Conservation (phyloP, 2,888 invertebrate species). For the Xestoiulus laeticollis region DNA sequence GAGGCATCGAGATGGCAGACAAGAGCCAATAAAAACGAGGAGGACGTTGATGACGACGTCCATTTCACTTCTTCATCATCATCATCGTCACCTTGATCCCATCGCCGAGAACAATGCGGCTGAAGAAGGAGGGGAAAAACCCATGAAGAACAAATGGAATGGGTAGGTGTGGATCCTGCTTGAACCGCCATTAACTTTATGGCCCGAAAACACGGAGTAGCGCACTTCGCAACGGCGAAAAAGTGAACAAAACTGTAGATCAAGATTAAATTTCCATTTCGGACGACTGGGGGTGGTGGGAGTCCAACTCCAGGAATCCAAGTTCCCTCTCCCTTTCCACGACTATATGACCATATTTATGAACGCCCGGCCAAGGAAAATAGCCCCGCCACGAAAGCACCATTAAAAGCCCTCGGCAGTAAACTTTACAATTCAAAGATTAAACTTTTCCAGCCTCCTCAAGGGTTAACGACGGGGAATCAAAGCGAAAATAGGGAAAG, state of each 20-base stretch:
- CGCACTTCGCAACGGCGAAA: slow-evolving; percentile 22
- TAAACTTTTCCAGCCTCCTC: slow-evolving; percentile 25
- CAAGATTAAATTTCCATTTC: slow-evolving; percentile 41
- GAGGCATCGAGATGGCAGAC: not conserved
- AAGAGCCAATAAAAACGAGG: slow-evolving; percentile 19
- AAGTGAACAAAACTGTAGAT: slow-evolving; percentile 38
- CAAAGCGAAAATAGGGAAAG: not conserved
- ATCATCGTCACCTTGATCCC: slow-evolving; percentile 32
- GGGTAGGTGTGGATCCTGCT: slow-evolving; percentile 27
- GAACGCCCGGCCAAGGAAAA: slow-evolving; percentile 3
- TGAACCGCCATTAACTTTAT: slow-evolving; percentile 34
- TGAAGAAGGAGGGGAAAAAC: slow-evolving; percentile 10
- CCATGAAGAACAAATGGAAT: slow-evolving; percentile 38
- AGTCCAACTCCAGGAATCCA: not conserved
- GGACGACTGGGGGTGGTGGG: slow-evolving; percentile 17
- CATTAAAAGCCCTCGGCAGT: slow-evolving; percentile 36
- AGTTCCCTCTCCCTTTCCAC: not conserved
- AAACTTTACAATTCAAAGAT: slow-evolving; percentile 41
- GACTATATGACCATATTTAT: slow-evolving; percentile 30
- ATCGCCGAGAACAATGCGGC: not conserved
- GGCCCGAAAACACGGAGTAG: slow-evolving; percentile 19
- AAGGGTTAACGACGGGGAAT: slow-evolving; percentile 35
- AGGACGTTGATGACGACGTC: slow-evolving; percentile 6
- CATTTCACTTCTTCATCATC: slow-evolving; percentile 40
- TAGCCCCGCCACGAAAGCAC: slow-evolving; percentile 7